Base-by-base conservation (phyloP, 2,113 vertebrate species). In the Eulemur rufifrons region DNA sequence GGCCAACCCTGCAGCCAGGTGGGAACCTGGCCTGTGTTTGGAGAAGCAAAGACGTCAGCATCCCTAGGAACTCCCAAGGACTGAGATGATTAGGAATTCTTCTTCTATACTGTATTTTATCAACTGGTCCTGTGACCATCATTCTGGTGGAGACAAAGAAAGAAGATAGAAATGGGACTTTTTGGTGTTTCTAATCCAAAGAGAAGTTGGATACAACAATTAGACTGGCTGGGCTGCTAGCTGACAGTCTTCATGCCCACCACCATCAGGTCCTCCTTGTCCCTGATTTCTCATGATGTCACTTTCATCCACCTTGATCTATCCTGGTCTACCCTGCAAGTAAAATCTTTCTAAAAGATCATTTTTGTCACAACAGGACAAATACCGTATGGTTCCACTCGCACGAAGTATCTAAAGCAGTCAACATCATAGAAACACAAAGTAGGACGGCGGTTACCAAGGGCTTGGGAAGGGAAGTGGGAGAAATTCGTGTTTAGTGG, bases 141-240 rank as follows among this genome's bases (percentile, higher is more conserved):
- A 84, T 3, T 87, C 27, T 90, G 73, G 59, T 89, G 6, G 54
- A 92, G 47, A 90, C 73, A 95, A 90, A 54, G 21, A 64, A 85
- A 76, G 21, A 56, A 88, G 29, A 74, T 34, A 25, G 32, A 71
- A 25, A 81, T 61, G 29, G 34, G 45, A 59, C 15, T 91, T 84
- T 50, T 91, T 93, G 71, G n/a, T 87, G 64, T 85, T 95, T 27
- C 37, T 68, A 61, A 91, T 81, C 18, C 80, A 94, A 92, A 81
- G 50, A 64, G 95, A 80, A 71, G 3, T 20, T 92, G 52, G 17
- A 89, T 95, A 47, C 11, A 68, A 66, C 20, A 64, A 66, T 87
- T 6, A 54, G 27, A 81, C 11, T 78, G 25, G 5, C 17, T 85
- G 61, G 27, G 29, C 14, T 6, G 68, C 14, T 82, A 27, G 37